These are phyloP conservation scores for Archips xylosteana DNA, from an alignment of 2,888 invertebrate species.

Conservation along the genomic window DNA sequence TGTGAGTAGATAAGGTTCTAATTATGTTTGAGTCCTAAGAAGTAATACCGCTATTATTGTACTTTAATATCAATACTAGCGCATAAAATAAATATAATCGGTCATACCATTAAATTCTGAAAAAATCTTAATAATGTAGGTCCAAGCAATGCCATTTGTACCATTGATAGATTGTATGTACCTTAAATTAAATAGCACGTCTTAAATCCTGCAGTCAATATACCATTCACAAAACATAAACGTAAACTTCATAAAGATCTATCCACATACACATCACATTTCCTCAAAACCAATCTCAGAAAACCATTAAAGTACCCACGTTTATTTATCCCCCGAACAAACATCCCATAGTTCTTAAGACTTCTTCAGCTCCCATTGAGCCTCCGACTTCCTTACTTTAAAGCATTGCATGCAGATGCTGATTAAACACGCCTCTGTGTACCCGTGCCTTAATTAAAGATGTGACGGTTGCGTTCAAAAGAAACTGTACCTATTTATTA, in stretches of 20 bases:
- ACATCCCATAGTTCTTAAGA: slow-evolving; percentile 54
- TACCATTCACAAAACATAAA: not conserved
- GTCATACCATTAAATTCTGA: too few species aligned
- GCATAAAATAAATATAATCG: too few species aligned
- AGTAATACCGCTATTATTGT: too few species aligned
- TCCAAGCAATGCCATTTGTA: too few species aligned
- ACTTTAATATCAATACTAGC: too few species aligned
- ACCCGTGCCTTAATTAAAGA: slow-evolving; percentile 18
- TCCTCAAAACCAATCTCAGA: slow-evolving; percentile 81
- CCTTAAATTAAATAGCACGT: too few species aligned
- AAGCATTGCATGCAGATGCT: slow-evolving; percentile 17
- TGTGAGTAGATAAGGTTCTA: too few species aligned
- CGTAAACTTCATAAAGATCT: not conserved
- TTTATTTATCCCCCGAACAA: slow-evolving; percentile 75
- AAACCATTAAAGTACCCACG: slow-evolving; percentile 77
- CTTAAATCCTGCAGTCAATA: not conserved
- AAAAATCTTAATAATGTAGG: too few species aligned
- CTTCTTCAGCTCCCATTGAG: slow-evolving; percentile 11
- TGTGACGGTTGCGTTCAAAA: slow-evolving; percentile 27
- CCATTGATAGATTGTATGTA: too few species aligned
- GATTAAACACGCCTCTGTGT: slow-evolving; percentile 23
- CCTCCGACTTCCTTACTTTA: not conserved
- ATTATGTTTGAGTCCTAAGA: too few species aligned
- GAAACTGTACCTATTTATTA: slow-evolving; percentile 31
- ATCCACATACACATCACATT: not conserved